These are phyloP conservation scores for Martes flavigula DNA, from an alignment of 2,797 vertebrate species.

Conservation along the genomic window DNA sequence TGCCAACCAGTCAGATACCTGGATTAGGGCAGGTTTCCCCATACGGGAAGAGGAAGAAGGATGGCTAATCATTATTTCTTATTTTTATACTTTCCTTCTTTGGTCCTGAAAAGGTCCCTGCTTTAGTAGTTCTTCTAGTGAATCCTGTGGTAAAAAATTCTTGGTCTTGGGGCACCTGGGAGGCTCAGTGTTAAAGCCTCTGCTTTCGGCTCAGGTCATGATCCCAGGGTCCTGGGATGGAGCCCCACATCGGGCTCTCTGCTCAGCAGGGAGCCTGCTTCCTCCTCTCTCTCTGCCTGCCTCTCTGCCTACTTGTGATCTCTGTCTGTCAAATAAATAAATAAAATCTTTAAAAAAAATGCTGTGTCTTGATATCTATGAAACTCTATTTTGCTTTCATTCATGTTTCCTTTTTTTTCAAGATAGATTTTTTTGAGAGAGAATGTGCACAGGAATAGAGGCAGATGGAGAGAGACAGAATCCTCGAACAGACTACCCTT, in stretches of 20 bases:
- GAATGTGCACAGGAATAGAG: accelerated
- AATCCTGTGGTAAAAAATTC: neutral
- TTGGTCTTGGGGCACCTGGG: neutral
- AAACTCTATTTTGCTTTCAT: neutral
- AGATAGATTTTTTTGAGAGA: neutral
- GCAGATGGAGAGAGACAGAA: neutral
- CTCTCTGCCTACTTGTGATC: too few species aligned
- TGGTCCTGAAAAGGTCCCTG: neutral
- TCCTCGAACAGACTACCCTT: neutral
- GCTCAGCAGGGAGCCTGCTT: too few species aligned
- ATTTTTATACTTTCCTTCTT: neutral
- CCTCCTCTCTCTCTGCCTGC: too few species aligned
- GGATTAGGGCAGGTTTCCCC: neutral
- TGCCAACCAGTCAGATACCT: neutral
- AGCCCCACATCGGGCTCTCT: too few species aligned
- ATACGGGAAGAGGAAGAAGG: neutral
- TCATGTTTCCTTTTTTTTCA: neutral
- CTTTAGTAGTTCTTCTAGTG: neutral
- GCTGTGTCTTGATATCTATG: neutral
- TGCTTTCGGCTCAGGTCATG: too few species aligned
- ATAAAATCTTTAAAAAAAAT: neutral
- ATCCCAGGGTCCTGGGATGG: too few species aligned
- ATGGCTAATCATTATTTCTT: neutral
- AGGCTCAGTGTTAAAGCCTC: too few species aligned
- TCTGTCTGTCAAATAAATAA: too few species aligned